These are phyloP conservation scores for Microctonus brassicae DNA, from an alignment of 2,888 invertebrate species.

Conservation along the genomic window DNA sequence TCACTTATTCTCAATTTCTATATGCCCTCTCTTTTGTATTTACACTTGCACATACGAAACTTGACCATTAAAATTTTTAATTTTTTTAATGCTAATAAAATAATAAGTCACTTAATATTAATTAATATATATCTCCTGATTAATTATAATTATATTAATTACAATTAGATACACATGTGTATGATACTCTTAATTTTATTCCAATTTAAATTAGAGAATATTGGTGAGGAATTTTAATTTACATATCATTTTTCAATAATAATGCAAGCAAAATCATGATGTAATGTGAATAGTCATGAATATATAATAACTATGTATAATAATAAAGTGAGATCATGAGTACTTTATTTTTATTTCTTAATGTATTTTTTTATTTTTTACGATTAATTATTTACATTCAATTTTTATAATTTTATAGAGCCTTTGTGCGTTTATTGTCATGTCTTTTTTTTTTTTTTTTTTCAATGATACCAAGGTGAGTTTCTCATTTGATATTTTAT, in stretches of 20 bases:
- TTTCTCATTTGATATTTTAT: not conserved
- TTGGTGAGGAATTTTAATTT: no score
- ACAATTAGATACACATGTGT: no score
- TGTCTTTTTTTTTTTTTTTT: not conserved
- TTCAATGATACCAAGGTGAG: no score
- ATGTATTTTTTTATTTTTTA: not conserved
- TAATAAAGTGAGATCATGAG: not conserved
- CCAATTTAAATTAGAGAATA: no score
- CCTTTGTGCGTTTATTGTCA: no score
- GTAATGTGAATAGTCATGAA: not conserved
- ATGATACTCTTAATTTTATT: no score
- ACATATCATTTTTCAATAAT: no score
- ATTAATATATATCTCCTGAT: no score
- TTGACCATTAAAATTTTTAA: not conserved
- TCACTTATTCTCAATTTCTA: conserved; percentile 7
- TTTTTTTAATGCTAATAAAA: not conserved
- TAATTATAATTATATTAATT: no score
- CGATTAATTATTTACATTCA: not conserved
- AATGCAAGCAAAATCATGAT: not conserved
- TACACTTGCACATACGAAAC: not conserved
- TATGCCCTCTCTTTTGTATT: not conserved
- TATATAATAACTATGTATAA: not conserved
- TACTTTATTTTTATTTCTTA: not conserved
- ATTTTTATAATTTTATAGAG: no score
- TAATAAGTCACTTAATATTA: no score